Percentiles rank a stretch among this genome's conserved stretches.
Conservation (phyloP, 2,797 vertebrate species). For the Falco rusticolus region DNA sequence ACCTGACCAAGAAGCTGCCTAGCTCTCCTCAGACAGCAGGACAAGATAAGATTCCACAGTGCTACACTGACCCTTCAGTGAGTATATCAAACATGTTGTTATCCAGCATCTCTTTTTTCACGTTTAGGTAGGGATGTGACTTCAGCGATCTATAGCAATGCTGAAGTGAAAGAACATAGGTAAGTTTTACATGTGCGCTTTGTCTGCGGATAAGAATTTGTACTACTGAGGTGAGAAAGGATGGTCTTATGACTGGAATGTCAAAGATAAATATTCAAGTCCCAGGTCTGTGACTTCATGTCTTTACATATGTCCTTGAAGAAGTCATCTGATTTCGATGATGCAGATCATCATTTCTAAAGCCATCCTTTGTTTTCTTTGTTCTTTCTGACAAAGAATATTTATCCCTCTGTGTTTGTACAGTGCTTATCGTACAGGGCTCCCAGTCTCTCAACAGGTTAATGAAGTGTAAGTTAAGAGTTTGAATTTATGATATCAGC, state of each 20-base stretch:
- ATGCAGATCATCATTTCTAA: not conserved
- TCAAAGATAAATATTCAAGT: not conserved
- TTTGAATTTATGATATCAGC: conserved; percentile 18
- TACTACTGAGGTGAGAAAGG: not conserved
- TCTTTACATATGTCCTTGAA: not conserved
- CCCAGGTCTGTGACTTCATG: not conserved
- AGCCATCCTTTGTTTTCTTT: conserved; percentile 6
- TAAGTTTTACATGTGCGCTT: not conserved
- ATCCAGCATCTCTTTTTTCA: not conserved
- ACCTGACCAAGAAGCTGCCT: not conserved
- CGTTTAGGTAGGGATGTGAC: not conserved
- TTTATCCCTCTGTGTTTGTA: not conserved
- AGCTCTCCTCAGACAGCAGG: not conserved
- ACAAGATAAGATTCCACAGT: not conserved
- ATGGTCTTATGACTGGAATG: not conserved
- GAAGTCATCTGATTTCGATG: not conserved
- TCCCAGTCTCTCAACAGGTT: conserved; percentile 22
- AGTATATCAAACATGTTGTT: not conserved
- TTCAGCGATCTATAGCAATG: not conserved
- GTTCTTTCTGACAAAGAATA: not conserved
- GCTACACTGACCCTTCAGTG: not conserved
- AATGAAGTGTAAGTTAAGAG: conserved; percentile 24
- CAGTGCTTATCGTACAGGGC: not conserved
- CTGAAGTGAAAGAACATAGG: not conserved
- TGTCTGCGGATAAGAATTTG: not conserved